phyloP scores from a whole-genome alignment of 2,113 vertebrate genomes.

The Microcebus lehilahytsara region DNA sequence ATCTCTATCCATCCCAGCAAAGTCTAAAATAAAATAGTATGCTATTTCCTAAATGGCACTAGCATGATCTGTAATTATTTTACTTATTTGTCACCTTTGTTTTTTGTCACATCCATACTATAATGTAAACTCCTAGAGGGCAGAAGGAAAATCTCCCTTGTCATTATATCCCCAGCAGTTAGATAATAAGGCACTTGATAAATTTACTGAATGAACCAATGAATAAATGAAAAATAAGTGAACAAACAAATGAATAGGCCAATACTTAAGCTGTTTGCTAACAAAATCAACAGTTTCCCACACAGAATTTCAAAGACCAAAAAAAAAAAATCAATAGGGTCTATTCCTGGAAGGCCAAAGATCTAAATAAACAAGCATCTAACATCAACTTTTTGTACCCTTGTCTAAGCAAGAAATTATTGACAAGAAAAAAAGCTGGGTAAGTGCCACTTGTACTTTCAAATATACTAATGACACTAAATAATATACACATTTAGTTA shows the following conservation, averaged over 20 bases:
- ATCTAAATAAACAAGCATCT: slow-evolving; percentile 43
- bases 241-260: slow-evolving; percentile 6
- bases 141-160: neutral
- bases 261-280: slow-evolving; percentile 46
- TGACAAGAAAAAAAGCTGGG: neutral
- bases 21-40: slow-evolving; percentile 26
- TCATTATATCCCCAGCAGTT: slow-evolving; percentile 14
- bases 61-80: slow-evolving; percentile 16
- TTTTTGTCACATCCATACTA: neutral
- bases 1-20: neutral
- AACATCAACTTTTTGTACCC: neutral
- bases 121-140: neutral
- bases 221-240: slow-evolving; percentile 22
- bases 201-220: neutral
- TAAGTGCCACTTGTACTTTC: slow-evolving; percentile 40
- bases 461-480: slow-evolving; percentile 54
- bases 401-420: slow-evolving; percentile 45
- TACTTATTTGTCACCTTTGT: neutral
- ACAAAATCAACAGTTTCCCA: neutral
- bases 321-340: neutral
- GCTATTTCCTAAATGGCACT: slow-evolving; percentile 6
- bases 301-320: too few species aligned
- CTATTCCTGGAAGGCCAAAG: slow-evolving; percentile 22
- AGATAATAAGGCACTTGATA: slow-evolving; percentile 8
- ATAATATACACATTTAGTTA: slow-evolving; percentile 57